These are phyloP conservation scores for Pseudachorutes palmiensis DNA, from an alignment of 1,140 invertebrate genomes.

Conservation along the genomic window DNA sequence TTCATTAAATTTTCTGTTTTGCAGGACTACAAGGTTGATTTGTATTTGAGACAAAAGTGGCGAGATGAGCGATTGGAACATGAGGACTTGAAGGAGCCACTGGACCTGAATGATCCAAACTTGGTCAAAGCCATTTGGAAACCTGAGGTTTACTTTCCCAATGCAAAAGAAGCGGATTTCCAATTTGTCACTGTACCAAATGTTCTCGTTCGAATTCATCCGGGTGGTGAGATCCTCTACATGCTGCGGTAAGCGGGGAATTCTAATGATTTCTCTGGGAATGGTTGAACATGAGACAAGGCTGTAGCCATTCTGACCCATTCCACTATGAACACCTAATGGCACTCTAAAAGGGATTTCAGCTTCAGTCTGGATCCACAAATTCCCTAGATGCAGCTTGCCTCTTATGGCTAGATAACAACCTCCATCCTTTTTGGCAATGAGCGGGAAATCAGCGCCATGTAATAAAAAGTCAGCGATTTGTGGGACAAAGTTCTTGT, in stretches of 20 bases:
- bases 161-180: conserved; percentile 58
- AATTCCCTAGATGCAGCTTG: no score
- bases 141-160: conserved; percentile 59
- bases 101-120: conserved; percentile 52
- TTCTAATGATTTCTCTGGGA: neutral
- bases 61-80: conserved; percentile 48
- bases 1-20: neutral
- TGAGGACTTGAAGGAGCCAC: conserved; percentile 46
- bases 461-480: no score
- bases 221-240: conserved; percentile 55
- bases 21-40: conserved; percentile 35
- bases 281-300: no score
- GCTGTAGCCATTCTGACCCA: no score
- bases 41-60: conserved; percentile 52
- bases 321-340: no score
- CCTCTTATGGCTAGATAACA: no score
- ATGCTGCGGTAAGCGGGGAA: conserved; percentile 49
- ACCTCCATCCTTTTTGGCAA: no score
- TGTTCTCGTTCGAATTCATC: conserved; percentile 55
- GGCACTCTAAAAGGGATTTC: no score
- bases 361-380: no score
- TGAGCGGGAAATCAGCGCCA: no score
- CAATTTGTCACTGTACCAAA: conserved; percentile 60
- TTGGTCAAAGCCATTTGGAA: conserved; percentile 57
- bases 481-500: no score